phyloP scores from a whole-genome alignment of 2,888 invertebrate genomes.

The Trisateles emortualis region DNA sequence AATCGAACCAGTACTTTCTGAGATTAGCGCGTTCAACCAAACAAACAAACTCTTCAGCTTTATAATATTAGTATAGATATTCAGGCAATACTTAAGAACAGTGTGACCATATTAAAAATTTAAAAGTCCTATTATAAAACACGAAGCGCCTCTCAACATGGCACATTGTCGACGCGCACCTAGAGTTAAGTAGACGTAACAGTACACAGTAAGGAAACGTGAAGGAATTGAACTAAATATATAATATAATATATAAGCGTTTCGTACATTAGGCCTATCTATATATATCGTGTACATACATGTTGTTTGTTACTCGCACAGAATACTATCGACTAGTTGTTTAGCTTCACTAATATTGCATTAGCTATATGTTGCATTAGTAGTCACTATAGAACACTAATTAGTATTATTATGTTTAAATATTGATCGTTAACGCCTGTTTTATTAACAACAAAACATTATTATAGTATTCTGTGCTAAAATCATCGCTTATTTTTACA shows the following conservation, averaged over 20 bases:
- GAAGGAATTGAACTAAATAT: constrained; percentile 52
- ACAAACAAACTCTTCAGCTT: too few species aligned
- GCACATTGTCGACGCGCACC: not conserved
- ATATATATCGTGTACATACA: not conserved
- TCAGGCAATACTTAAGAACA: not conserved
- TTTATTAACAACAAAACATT: too few species aligned
- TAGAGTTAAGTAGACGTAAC: constrained; percentile 33
- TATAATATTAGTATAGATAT: too few species aligned
- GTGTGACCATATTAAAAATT: constrained; percentile 1
- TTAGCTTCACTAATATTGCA: too few species aligned
- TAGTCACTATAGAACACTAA: too few species aligned
- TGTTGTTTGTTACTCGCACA: not conserved
- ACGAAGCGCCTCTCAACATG: not conserved
- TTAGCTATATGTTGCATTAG: too few species aligned
- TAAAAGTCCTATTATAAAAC: not conserved
- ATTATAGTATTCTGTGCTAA: not conserved
- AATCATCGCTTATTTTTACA: not conserved
- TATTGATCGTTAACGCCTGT: too few species aligned
- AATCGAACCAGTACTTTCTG: too few species aligned
- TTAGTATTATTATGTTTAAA: too few species aligned
- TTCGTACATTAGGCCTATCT: constrained; percentile 31
- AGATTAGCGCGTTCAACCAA: too few species aligned
- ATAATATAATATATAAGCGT: constrained; percentile 34
- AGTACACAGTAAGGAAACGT: constrained; percentile 30
- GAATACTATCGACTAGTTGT: not conserved